Conservation (phyloP, 2,113 vertebrate genomes). For the Chloebia gouldiae region DNA sequence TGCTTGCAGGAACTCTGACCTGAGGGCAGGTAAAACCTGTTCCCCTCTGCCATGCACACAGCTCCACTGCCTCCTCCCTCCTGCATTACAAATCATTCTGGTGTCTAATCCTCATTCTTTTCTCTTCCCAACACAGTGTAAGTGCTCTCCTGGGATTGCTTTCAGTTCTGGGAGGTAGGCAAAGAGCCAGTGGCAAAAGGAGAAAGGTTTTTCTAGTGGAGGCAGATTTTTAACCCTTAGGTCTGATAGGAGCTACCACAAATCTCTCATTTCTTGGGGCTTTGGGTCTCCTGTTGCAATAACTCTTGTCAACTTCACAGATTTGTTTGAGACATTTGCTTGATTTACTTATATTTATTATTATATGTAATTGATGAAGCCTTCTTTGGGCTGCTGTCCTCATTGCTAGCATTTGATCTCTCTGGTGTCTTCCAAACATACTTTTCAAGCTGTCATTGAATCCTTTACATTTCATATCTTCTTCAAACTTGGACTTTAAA, state of each 20-base stretch:
- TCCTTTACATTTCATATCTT: neutral
- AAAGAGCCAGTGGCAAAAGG: neutral
- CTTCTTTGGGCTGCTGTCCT: neutral
- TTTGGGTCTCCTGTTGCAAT: neutral
- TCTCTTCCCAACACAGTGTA: neutral
- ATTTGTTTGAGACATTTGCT: neutral
- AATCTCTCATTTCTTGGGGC: neutral
- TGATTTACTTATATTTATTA: neutral
- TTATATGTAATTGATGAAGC: neutral
- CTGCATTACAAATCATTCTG: neutral
- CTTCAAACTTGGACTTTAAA: neutral
- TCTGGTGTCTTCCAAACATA: neutral
- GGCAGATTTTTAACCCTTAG: neutral
- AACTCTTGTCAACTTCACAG: neutral
- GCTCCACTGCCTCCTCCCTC: conserved; percentile 8
- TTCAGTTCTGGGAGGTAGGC: neutral
- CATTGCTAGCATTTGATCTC: neutral
- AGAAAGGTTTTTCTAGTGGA: neutral
- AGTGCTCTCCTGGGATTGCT: neutral
- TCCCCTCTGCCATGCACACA: neutral
- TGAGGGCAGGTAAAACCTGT: conserved; percentile 57
- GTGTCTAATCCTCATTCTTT: neutral
- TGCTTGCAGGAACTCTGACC: conserved; percentile 26
- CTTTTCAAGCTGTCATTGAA: neutral
- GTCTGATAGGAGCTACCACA: neutral